Evolutionary conservation across 2,113 vertebrate genomes (phyloP), one percentile per base, ranked within the genome.

Genomic region (Formicarius rufipectus): DNA sequence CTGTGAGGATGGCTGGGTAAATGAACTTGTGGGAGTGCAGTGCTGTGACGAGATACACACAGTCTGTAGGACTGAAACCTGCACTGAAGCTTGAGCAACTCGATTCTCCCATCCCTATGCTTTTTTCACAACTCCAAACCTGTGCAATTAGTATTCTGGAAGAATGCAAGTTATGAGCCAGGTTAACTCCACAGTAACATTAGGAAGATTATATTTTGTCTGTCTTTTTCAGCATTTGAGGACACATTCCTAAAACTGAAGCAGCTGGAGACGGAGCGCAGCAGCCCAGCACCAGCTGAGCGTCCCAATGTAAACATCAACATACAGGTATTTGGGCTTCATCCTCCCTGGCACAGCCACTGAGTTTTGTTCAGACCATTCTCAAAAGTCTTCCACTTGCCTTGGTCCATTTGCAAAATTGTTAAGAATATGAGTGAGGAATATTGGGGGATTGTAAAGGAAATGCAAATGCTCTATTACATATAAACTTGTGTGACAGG

Each of bases 181-280:
- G 11, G 14, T 12, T 49, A 33, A 27, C 60, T 80, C 27, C 27
- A 45, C 0, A 4, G 7, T 58, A 68, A 9, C 31, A 19, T 67
- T 63, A 62, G 79, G 21, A 66, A 18, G 13, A 7, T 56, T 17
- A 31, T 62, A 8, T 20, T 12, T 59, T 92, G 64, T 79, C 73
- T 81, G 44, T 86, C 40, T 90, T 66, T 92, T 80, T 35, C 66
- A 98, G 95, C 87, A 20, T 96, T 95, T 49, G 96, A 97, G 97
- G 98, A 99, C 31, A 90, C 97, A 2, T 97, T 98, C n/a, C 97
- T 98, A 74, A 99, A 98, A 59, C 97, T 99, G 90, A 99, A 98
- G 52, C 98, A 99, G 82, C 95, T 99, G 94, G 98, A 99, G 87
- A 68, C 97, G 53, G 98, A 99, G 76, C 25, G 16, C 78, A 97